phyloP scores from a whole-genome alignment of 2,888 invertebrate genomes.

The Drosophila rubida region DNA sequence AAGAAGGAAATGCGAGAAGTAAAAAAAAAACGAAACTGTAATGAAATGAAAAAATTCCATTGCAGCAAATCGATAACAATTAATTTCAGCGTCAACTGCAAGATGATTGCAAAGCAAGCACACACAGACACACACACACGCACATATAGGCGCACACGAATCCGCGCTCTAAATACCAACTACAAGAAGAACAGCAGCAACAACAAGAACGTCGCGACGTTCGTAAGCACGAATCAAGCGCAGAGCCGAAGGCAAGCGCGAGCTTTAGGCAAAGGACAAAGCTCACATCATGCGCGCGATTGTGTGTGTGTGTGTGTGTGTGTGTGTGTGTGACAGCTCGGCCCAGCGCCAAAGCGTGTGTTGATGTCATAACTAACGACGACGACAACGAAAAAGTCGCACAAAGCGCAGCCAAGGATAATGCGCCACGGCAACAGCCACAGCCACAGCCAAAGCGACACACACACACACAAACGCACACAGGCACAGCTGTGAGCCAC shows the following conservation, averaged over 20 bases:
- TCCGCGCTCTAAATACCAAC: conserved; percentile 25
- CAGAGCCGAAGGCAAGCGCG: conserved; percentile 40
- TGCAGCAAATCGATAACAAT: conserved; percentile 64
- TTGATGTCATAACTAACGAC: conserved; percentile 69
- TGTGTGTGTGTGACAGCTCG: conserved; percentile 14
- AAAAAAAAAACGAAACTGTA: neutral
- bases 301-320: conserved; percentile 1
- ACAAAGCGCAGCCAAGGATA: conserved; percentile 55
- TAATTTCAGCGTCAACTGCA: conserved; percentile 46
- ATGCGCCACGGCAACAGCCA: conserved; percentile 47
- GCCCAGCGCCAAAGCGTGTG: conserved; percentile 63
- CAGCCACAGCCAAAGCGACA: conserved; percentile 10
- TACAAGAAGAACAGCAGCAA: conserved; percentile 3
- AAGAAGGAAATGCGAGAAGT: neutral
- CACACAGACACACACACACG: neutral
- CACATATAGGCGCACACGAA: conserved; percentile 1
- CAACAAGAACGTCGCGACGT: conserved; percentile 13
- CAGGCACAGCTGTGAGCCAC: conserved; percentile 66
- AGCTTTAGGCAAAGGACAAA: conserved; percentile 67
- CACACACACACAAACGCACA: neutral
- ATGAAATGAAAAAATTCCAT: neutral
- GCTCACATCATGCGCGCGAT: conserved; percentile 23
- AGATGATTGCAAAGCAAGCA: conserved; percentile 32
- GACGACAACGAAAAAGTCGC: conserved; percentile 32
- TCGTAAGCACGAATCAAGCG: conserved; percentile 66